These are phyloP conservation scores for Ylistrum balloti DNA, from an alignment of 1,140 invertebrate species.

Conservation along the genomic window DNA sequence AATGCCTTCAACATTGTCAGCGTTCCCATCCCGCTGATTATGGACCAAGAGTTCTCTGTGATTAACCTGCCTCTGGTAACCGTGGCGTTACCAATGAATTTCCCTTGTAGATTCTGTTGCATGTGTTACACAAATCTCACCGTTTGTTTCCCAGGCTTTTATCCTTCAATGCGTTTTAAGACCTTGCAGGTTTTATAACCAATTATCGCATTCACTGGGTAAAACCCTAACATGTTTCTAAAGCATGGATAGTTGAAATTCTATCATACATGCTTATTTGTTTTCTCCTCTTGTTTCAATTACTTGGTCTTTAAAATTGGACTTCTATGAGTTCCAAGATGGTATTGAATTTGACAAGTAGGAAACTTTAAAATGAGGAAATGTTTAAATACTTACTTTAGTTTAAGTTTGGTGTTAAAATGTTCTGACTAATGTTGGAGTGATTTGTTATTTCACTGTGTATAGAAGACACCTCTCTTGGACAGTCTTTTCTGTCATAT, in stretches of 20 bases:
- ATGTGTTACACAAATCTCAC: neutral
- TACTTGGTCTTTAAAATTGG: constrained; percentile 16
- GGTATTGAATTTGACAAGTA: neutral
- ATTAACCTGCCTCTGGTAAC: neutral
- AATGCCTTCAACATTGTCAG: neutral
- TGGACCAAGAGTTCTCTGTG: neutral
- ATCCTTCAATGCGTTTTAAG: constrained; percentile 35
- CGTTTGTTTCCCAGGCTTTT: neutral
- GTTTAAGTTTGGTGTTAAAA: neutral
- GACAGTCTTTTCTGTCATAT: too few species aligned
- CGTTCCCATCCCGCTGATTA: neutral
- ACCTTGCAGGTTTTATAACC: neutral
- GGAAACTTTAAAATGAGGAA: neutral
- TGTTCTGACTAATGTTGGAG: neutral
- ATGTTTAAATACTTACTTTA: constrained; percentile 5
- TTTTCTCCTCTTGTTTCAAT: constrained; percentile 21
- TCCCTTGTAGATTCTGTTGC: neutral
- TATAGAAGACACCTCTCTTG: too few species aligned
- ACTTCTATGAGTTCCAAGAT: neutral
- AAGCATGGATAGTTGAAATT: constrained; percentile 5
- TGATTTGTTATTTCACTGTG: neutral
- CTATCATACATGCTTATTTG: constrained; percentile 9
- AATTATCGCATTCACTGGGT: neutral
- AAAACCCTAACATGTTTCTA: neutral
- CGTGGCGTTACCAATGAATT: neutral